Base-by-base conservation (phyloP, 2,888 invertebrate species). In the Eudasyphora cyanicolor region DNA sequence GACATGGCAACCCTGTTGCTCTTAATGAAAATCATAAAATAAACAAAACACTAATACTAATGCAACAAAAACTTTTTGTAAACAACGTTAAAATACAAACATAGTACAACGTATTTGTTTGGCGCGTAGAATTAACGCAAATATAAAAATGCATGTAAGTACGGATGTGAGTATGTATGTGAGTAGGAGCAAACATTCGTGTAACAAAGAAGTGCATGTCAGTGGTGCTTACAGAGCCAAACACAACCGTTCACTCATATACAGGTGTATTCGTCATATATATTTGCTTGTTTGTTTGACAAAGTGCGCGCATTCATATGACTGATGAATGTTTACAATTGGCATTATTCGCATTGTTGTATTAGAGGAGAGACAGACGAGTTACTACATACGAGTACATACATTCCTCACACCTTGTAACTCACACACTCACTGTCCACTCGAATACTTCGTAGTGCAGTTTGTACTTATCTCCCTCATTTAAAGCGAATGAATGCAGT, bases 91-190 rank as follows among this genome's bases (percentile, higher is more conserved):
- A 51, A 32, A 67, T 19, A 64, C 21, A 76, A 76, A 51, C 45
- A 70, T 21, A 69, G 54, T 24, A 21, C 24, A 19, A 24, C 19
- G 19, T 64, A 78, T 70, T 64, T 64, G 29, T 14, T 73, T 78
- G 73, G 71, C 71, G 78, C 78, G 73, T 73, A 73, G 19, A 78
- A 51, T 71, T 71, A 71, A 76, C 54, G 19, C n/a, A 64, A n/a
- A 21, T 45, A 49, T 8, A 17, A 54, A 12, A 35, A 12, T 12
- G 10, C 14, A 45, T 14, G 3, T 45, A 45, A 12, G n/a, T 10
- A 57, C 27, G 51, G 27, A 27, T 24, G 27, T 57, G 24, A 2
- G 19, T 6, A 38, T 64, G 6, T 17, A 62, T n/a, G 1, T n/a
- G n/a, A n/a, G n/a, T n/a, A n/a, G n/a, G n/a, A 4, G 19, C 19